Percentiles rank a stretch among this genome's conserved stretches.
phyloP scores from a whole-genome alignment of 2,797 vertebrate genomes.

The Manis pentadactyla region DNA sequence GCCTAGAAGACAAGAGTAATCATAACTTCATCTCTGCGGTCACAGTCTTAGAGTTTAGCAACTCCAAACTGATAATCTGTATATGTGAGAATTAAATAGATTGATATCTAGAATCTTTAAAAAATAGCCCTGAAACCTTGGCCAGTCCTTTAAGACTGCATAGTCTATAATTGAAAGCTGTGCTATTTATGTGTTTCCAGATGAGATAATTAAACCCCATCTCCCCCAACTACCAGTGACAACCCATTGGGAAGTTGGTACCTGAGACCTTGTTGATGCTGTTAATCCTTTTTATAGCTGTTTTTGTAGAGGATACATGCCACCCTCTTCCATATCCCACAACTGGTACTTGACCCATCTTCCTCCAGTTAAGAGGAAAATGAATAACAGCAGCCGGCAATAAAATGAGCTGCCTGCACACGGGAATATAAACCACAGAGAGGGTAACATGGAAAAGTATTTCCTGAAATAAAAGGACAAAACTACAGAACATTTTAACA shows the following conservation, averaged over 20 bases:
- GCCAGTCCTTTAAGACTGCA: neutral
- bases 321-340: neutral
- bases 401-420: conserved; percentile 7
- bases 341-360: neutral
- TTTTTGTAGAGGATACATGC: neutral
- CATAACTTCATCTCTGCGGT: neutral
- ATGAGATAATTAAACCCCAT: neutral
- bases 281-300: neutral
- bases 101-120: conserved; percentile 4
- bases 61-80: neutral
- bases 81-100: neutral
- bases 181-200: neutral
- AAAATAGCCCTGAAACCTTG: neutral
- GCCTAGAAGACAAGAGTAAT: neutral
- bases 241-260: neutral
- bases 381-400: neutral
- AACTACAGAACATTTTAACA: conserved; percentile 72
- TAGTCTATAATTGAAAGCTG: neutral
- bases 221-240: neutral
- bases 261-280: neutral
- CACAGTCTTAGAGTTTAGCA: neutral
- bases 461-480: conserved; percentile 78
- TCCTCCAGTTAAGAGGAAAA: conserved; percentile 13
- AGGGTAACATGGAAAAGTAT: conserved; percentile 61
- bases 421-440: conserved; percentile 55